A percentile compares a stretch with the other conserved stretches of the same genome.
These are phyloP conservation scores for Prolemur simus DNA, from an alignment of 2,113 vertebrate genomes.

Conservation along the genomic window DNA sequence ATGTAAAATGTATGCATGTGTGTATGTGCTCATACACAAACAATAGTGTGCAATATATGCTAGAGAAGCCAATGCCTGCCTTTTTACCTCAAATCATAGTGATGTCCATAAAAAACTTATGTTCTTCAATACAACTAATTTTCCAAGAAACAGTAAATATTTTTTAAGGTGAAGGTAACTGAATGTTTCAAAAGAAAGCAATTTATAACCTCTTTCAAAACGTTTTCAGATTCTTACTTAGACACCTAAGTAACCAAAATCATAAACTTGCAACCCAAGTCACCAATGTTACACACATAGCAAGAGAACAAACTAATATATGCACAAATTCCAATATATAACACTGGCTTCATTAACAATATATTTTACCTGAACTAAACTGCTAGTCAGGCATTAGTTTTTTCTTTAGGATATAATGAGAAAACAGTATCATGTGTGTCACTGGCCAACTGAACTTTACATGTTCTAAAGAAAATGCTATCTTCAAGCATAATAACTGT, in stretches of 20 bases:
- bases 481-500: slow-evolving; percentile 27
- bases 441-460: background rate
- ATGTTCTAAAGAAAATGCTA: slow-evolving; percentile 11
- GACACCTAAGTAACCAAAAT: background rate
- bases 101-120: background rate
- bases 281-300: background rate
- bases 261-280: slow-evolving; percentile 15
- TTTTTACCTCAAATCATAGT: background rate
- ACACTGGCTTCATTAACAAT: background rate
- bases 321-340: background rate
- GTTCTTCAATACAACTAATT: slow-evolving; percentile 1
- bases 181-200: slow-evolving; percentile 24
- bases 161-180: slow-evolving; percentile 23
- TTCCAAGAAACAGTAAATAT: slow-evolving; percentile 6
- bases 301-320: slow-evolving; percentile 37
- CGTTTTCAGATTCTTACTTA: background rate
- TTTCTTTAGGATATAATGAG: background rate
- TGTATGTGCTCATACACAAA: background rate
- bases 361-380: background rate
- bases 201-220: slow-evolving; percentile 29
- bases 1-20: background rate
- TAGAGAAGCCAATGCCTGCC: background rate
- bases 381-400: background rate
- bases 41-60: background rate
- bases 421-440: background rate